These are phyloP conservation scores for Maniola hyperantus DNA, from an alignment of 2,888 invertebrate species.

Conservation along the genomic window DNA sequence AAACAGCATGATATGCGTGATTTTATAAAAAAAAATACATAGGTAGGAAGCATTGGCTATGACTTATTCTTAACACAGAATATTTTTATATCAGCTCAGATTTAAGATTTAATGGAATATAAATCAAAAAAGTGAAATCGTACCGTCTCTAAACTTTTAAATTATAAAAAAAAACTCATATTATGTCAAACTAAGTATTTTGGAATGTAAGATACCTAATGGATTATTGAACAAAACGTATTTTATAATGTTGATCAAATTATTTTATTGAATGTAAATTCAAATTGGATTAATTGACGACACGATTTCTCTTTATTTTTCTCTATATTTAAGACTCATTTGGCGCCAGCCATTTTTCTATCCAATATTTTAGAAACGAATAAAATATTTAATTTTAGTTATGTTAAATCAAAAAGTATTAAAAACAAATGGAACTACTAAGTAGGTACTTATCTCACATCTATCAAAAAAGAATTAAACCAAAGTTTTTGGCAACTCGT, in stretches of 20 bases:
- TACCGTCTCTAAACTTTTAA: background rate
- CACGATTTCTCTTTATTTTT: background rate
- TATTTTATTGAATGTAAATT: background rate
- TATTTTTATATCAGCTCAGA: background rate
- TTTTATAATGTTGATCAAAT: background rate
- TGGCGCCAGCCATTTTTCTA: background rate
- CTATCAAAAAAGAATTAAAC: background rate
- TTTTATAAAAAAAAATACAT: conserved; percentile 19
- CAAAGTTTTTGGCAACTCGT: background rate
- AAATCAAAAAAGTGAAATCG: background rate
- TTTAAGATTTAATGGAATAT: background rate
- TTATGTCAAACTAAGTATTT: too few species aligned
- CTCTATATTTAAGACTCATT: background rate
- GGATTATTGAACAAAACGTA: too few species aligned
- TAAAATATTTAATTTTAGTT: background rate
- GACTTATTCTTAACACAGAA: background rate
- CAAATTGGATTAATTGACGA: background rate
- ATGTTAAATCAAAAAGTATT: background rate
- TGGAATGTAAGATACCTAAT: too few species aligned
- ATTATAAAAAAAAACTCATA: too few species aligned
- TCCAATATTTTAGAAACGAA: background rate
- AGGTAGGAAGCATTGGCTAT: background rate
- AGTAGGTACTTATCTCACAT: background rate
- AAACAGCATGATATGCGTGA: conserved; percentile 42
- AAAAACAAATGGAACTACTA: background rate